Conservation (phyloP, 1,140 invertebrate genomes). For the Cherax quadricarinatus region DNA sequence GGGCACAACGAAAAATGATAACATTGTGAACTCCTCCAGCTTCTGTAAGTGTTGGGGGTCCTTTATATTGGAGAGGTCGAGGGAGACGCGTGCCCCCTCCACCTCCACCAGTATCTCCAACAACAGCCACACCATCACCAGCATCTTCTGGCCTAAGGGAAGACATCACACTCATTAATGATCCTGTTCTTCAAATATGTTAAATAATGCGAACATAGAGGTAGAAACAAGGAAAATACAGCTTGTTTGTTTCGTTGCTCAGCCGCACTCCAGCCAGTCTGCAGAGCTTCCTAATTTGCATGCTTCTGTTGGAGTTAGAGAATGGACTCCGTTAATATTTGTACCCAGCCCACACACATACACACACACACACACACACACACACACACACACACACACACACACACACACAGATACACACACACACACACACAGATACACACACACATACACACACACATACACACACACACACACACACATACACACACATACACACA, state of each 20-base stretch:
- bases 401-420: too few species aligned
- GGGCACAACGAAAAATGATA: slow-evolving; percentile 18
- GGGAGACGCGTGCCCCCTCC: not conserved
- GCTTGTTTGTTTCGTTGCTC: too few species aligned
- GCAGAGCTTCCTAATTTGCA: too few species aligned
- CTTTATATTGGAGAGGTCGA: slow-evolving; percentile 30
- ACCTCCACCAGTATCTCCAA: not conserved
- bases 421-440: not conserved
- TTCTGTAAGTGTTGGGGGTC: slow-evolving; percentile 7
- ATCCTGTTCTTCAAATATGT: too few species aligned
- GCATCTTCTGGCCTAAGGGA: not conserved
- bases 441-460: slow-evolving; percentile 9
- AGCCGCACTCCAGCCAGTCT: too few species aligned
- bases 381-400: too few species aligned
- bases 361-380: slow-evolving; percentile 18
- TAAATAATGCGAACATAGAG: too few species aligned
- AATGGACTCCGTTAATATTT: not conserved
- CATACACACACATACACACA: not conserved
- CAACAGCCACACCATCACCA: not conserved
- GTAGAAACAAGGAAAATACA: too few species aligned
- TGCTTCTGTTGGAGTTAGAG: too few species aligned
- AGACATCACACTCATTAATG: too few species aligned
- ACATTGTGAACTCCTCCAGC: slow-evolving; percentile 1
- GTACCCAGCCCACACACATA: not conserved
- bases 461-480: too few species aligned